Base-by-base conservation (phyloP, 1,140 invertebrate species). In the Pseudoatta argentina region DNA sequence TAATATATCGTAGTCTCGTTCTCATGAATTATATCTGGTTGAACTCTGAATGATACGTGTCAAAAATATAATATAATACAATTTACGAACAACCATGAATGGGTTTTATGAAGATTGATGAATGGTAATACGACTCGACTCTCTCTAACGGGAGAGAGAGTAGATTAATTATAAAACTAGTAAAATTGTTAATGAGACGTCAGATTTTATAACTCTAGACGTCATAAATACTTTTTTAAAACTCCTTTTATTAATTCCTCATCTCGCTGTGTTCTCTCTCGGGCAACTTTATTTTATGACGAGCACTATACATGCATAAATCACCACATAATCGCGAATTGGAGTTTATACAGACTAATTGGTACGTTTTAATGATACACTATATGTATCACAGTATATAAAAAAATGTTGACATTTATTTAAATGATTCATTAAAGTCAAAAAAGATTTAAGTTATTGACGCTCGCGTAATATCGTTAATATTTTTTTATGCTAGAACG, bases 41-140 rank as follows among this genome's bases (percentile, higher is more conserved):
- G 39, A 30, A 18, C 76, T 78, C 5, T 48, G 39, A 51, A 14
- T 39, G 79, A 73, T 27, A 44, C 66, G 44, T 18, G 57, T 75
- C 79, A 61, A 48, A 61, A 82, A 51, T 61, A 73, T 61, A 82
- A 51, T 61, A 73, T 61, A 39, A 83, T 59, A 75, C 57, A 21
- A 76, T 83, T 67, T 55, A 83, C 44, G 24, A 16, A 21, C 48
- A 64, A 14, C 24, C 53, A 55, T 21, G 16, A 89, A 89, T 55
- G 59, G 44, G 14, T 27, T 71, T 85, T 72, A 88, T 78, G 88
- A 78, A 88, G 88, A 89, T 88, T 88, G 72, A 89, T 89, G 87
- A 77, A 64, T 59, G 59, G 18, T 18, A 55, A 55, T 34, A 55
- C 14, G 24, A 66, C 61, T 44, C 39, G 39, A 44, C 39, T 44